A percentile compares a stretch with the other conserved stretches of the same genome.
These are phyloP conservation scores for Electrona antarctica DNA, from an alignment of 2,113 vertebrate genomes.

Conservation along the genomic window DNA sequence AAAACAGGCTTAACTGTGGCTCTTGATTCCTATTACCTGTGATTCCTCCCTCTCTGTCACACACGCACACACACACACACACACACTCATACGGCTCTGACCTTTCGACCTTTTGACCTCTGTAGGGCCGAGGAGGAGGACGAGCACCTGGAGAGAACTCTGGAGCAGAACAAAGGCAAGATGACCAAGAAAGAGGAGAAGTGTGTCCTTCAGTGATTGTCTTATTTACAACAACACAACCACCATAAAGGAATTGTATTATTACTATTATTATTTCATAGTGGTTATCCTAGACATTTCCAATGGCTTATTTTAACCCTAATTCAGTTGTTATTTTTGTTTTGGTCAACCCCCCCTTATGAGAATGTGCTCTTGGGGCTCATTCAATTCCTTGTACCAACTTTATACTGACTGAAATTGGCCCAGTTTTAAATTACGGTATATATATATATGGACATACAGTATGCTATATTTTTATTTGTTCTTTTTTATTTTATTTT, in stretches of 20 bases:
- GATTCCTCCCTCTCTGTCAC: not conserved
- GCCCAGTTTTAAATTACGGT: conserved; percentile 20
- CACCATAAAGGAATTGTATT: conserved; percentile 64
- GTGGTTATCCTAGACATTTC: conserved; percentile 47
- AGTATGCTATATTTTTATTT: conserved; percentile 25
- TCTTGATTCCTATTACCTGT: not conserved
- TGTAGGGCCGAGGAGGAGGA: conserved; percentile 96
- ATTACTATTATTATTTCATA: conserved; percentile 45
- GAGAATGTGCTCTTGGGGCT: conserved; percentile 28
- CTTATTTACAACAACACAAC: conserved; percentile 17
- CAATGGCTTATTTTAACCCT: conserved; percentile 33
- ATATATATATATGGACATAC: too few relatives aligned
- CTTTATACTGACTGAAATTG: conserved; percentile 57
- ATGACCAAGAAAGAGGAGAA: conserved; percentile 99
- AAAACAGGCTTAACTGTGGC: not conserved
- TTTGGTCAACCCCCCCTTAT: conserved; percentile 32
- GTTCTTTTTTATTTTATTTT: conserved; percentile 27
- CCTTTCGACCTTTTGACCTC: conserved; percentile 59
- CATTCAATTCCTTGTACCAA: conserved; percentile 54
- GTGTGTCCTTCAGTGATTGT: conserved; percentile 90
- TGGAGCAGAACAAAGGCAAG: conserved; percentile 99
- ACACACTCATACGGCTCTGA: conserved; percentile 37
- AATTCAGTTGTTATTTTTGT: conserved; percentile 31
- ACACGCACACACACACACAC: not conserved
- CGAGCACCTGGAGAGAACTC: conserved; percentile 96